Percentiles rank a stretch among this genome's conserved stretches.
Conservation (phyloP, 2,113 vertebrate species). For the Chaetops frenatus region DNA sequence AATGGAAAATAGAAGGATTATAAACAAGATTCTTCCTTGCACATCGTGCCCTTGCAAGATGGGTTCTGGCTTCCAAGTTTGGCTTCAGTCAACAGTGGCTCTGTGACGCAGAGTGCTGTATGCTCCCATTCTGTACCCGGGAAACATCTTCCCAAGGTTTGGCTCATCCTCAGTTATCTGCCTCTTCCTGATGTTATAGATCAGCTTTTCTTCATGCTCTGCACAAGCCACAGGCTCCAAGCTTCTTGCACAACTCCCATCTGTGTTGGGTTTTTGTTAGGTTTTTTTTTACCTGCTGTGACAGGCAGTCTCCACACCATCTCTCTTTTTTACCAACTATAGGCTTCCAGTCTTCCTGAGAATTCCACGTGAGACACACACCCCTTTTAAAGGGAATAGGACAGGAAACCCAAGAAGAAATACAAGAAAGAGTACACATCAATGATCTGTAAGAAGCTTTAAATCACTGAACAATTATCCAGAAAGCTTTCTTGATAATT, state of each 20-base stretch:
- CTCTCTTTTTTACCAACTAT: neutral
- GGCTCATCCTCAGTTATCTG: neutral
- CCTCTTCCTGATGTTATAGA: neutral
- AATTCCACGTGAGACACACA: neutral
- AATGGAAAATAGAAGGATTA: neutral
- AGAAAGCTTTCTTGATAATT: conserved; percentile 39
- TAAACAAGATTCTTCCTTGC: neutral
- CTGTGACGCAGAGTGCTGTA: neutral
- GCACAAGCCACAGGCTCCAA: neutral
- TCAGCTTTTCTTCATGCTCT: neutral
- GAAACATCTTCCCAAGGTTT: neutral
- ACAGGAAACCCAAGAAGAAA: neutral
- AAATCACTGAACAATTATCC: conserved; percentile 11
- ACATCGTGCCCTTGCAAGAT: neutral
- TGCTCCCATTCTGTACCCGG: neutral
- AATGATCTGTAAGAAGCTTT: neutral
- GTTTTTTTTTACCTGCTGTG: neutral
- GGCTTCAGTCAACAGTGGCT: neutral
- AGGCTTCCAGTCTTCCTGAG: neutral
- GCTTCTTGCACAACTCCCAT: neutral
- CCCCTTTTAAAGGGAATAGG: neutral
- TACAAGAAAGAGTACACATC: neutral
- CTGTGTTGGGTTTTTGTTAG: neutral
- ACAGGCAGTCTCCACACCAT: neutral
- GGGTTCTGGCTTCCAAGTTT: neutral